Conservation (phyloP, 2,113 vertebrate genomes). For the Gadus chalcogrammus region DNA sequence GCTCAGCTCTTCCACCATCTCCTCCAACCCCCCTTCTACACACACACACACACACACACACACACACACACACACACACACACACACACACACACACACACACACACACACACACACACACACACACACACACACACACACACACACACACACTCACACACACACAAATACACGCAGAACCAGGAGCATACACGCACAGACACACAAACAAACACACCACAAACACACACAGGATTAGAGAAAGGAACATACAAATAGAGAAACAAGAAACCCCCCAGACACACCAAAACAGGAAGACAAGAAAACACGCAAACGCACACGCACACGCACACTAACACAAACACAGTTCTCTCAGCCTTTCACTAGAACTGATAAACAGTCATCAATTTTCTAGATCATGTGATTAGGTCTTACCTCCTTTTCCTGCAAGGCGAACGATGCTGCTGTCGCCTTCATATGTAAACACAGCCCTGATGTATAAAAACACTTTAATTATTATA, state of each 20-base stretch:
- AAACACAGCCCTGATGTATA: slow-evolving; percentile 82
- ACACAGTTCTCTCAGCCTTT: neutral
- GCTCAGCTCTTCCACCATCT: slow-evolving; percentile 92
- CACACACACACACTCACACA: neutral
- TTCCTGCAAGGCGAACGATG: slow-evolving; percentile 82
- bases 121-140: too few relatives aligned
- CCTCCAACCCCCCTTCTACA: slow-evolving; percentile 86
- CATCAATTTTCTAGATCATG: neutral
- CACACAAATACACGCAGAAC: neutral
- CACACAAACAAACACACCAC: too few relatives aligned
- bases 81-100: neutral
- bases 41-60: too few relatives aligned
- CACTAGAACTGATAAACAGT: too few relatives aligned
- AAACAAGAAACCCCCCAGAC: too few relatives aligned
- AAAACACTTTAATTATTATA: slow-evolving; percentile 6
- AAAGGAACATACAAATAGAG: too few relatives aligned
- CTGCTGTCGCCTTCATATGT: slow-evolving; percentile 95
- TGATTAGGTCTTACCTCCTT: slow-evolving; percentile 76
- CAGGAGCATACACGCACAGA: too few relatives aligned
- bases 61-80: too few relatives aligned
- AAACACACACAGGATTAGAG: too few relatives aligned
- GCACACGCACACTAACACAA: too few relatives aligned
- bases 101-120: neutral
- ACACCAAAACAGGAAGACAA: too few relatives aligned
- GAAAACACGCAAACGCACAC: too few relatives aligned